phyloP scores from a whole-genome alignment of 2,797 vertebrate species.

The Chelonia mydas region DNA sequence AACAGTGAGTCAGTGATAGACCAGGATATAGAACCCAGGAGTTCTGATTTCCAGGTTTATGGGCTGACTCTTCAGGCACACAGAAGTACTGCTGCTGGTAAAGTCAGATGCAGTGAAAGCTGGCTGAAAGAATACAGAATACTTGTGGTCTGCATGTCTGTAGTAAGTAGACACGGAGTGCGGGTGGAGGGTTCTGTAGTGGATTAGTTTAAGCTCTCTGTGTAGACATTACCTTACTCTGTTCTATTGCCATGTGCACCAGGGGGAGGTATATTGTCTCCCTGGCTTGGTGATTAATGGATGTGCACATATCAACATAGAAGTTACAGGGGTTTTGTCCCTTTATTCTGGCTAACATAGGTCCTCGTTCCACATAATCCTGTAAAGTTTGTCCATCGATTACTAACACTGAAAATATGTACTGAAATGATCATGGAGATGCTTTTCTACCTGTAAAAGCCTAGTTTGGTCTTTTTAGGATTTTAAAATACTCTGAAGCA shows the following conservation, averaged over 20 bases:
- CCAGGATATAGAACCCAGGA: not conserved
- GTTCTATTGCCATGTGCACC: not conserved
- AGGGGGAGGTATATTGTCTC: not conserved
- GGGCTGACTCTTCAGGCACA: not conserved
- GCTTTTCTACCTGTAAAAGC: not conserved
- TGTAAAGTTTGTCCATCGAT: not conserved
- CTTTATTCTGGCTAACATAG: not conserved
- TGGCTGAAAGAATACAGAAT: not conserved
- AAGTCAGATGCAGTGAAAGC: not conserved
- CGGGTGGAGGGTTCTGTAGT: not conserved
- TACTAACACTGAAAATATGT: not conserved
- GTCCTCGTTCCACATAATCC: not conserved
- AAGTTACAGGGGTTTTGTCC: not conserved
- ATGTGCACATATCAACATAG: not conserved
- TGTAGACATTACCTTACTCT: not conserved
- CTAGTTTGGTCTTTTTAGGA: constrained; percentile 66
- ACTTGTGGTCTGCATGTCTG: not conserved
- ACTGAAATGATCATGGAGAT: not conserved
- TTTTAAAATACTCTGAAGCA: constrained; percentile 79
- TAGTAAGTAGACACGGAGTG: not conserved
- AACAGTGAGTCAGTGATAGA: not conserved
- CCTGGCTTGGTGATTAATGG: not conserved
- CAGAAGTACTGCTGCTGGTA: not conserved
- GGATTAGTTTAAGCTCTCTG: not conserved
- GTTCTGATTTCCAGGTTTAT: not conserved